Evolutionary conservation across 1,140 invertebrate genomes (phyloP), one percentile per base, ranked within the genome.

Genomic region (Rhyzopertha dominica): DNA sequence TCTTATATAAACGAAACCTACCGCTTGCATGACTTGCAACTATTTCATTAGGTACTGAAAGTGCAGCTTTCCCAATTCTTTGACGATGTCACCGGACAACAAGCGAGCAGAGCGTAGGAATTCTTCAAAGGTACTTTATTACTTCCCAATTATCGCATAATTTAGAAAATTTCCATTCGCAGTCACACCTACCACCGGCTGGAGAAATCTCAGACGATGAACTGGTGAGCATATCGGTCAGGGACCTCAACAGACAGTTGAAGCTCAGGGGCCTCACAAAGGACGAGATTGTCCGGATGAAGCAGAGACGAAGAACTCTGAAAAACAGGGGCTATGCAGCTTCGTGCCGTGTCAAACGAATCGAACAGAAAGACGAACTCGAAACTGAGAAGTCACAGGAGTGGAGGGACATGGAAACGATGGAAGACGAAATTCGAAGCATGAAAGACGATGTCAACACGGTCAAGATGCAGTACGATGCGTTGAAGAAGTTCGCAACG

Each of bases 291-390:
- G 81, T 90, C 24, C 78, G 84, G 4, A 93, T 95, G 89, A 95
- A 95, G 62, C 91, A 95, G 59, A 73, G 91, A 9, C 69, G 91
- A 19, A 67, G 91, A 25, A 95, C 91, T 0, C 65, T 95, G 0
- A 95, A 95, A 63, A 95, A 95, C 65, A 74, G 91, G 48, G 91
- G 91, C 1, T 95, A 95, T 62, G 91, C 91, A 1, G 91, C 91
- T 2, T 92, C 87, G 54, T 95, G 90, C 62, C 80, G 91, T 0
- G 93, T 93, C 29, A 95, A 95, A 67, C 71, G 92, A 22, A 90
- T 94, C 30, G 66, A 69, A 53, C 90, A 94, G 59, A 93, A 94
- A 63, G 91, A 94, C 63, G 88, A 90, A 55, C 61, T 95, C 17
- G 90, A 95, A 65, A 83, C 84, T 1, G 90, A 93, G 61, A 91